Conservation (phyloP, 2,797 vertebrate genomes). For the Hyperoplus immaculatus region DNA sequence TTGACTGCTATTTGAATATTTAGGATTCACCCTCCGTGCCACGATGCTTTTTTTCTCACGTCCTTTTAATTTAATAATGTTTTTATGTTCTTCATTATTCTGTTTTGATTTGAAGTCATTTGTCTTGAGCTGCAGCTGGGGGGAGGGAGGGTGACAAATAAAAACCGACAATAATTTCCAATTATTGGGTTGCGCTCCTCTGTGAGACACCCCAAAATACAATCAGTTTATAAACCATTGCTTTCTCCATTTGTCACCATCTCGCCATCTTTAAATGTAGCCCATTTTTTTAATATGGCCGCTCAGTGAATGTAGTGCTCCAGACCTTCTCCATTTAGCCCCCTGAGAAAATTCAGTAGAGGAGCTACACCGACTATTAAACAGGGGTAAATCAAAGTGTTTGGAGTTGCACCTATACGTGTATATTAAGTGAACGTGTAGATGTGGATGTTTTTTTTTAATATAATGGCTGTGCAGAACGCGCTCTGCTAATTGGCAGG, state of each 20-base stretch:
- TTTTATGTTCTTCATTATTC: conserved; percentile 5
- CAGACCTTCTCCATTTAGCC: conserved; percentile 33
- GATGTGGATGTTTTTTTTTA: conserved; percentile 17
- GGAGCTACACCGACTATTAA: conserved; percentile 15
- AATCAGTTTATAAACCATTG: conserved; percentile 21
- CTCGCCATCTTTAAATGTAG: conserved; percentile 25
- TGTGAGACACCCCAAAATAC: conserved; percentile 24
- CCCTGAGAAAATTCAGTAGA: conserved; percentile 8
- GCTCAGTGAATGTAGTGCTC: conserved; percentile 64
- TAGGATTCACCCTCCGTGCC: conserved; percentile 25
- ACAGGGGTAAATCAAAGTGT: conserved; percentile 17
- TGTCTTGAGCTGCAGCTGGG: conserved; percentile 1
- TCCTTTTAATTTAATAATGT: conserved; percentile 12
- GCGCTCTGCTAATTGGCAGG: conserved; percentile 75
- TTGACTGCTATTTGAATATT: conserved; percentile 28
- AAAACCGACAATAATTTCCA: conserved; percentile 4
- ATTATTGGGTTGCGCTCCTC: not conserved
- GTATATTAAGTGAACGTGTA: conserved; percentile 48
- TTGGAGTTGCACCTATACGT: conserved; percentile 47
- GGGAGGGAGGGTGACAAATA: too few relatives aligned
- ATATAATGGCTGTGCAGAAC: conserved; percentile 62
- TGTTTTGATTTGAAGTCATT: conserved; percentile 12
- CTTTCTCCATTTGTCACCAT: conserved; percentile 35
- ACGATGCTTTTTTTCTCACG: conserved; percentile 17
- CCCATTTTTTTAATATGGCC: conserved; percentile 51